Percentiles rank a stretch among this genome's conserved stretches.
phyloP scores from a whole-genome alignment of 1,140 invertebrate genomes.

The Zaprionus davidi region DNA sequence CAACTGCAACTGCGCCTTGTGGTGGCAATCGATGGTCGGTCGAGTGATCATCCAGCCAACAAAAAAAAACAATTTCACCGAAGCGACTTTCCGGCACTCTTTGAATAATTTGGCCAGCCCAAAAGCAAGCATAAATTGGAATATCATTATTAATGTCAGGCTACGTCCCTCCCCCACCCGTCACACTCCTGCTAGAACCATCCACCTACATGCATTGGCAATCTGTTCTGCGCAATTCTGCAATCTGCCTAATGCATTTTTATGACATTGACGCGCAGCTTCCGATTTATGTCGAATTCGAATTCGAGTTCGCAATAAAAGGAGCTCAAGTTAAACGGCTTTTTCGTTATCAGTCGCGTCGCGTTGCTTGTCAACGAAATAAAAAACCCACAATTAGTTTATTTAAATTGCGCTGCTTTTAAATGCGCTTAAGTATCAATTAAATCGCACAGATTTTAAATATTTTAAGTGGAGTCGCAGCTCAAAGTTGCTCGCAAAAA shows the following conservation, averaged over 20 bases:
- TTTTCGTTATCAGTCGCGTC: constrained; percentile 45
- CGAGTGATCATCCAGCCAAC: constrained; percentile 52
- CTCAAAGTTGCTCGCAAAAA: constrained; percentile 21
- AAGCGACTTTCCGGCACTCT: constrained; percentile 4
- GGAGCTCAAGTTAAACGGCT: constrained; percentile 55
- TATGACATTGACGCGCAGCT: constrained; percentile 54
- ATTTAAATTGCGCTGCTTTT: constrained; percentile 19
- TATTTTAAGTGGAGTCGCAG: constrained; percentile 65
- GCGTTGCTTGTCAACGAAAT: neutral
- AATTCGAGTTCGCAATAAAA: constrained; percentile 12
- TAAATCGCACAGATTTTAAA: constrained; percentile 54
- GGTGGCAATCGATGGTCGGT: constrained; percentile 67
- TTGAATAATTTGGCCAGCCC: constrained; percentile 67
- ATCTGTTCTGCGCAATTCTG: neutral
- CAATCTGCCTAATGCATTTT: constrained; percentile 23
- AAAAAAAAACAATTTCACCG: constrained; percentile 56
- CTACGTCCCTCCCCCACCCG: neutral
- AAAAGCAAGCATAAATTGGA: constrained; percentile 56
- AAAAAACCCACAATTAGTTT: constrained; percentile 61
- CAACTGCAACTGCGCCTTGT: constrained; percentile 22
- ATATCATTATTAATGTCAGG: constrained; percentile 59
- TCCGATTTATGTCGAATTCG: constrained; percentile 51
- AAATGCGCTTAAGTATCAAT: constrained; percentile 42
- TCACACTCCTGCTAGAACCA: neutral
- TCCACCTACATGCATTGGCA: neutral